Evolutionary conservation across 2,113 vertebrate species (phyloP).

Genomic region (Cyanocitta stelleri): DNA sequence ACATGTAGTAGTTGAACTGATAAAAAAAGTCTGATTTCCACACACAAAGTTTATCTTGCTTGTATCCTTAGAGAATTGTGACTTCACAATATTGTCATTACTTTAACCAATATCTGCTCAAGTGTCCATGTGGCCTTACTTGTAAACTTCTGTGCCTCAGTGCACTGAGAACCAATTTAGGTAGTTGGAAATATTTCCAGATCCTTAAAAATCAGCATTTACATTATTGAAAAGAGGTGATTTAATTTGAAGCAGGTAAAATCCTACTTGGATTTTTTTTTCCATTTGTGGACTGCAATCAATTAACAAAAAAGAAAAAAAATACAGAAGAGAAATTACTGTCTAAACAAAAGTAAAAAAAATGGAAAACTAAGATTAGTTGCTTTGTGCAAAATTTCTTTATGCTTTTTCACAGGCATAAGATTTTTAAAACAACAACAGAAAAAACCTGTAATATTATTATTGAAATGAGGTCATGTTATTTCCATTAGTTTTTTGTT

Average conservation of each 20-base stretch:
- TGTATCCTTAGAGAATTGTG: background rate
- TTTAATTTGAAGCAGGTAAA: slow-evolving; percentile 39
- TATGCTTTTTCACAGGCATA: background rate
- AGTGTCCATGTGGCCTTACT: background rate
- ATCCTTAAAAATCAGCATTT: slow-evolving; percentile 63
- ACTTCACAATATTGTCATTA: background rate
- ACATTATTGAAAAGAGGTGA: slow-evolving; percentile 53
- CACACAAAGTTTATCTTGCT: background rate
- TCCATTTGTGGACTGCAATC: slow-evolving; percentile 14
- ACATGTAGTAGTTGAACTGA: background rate
- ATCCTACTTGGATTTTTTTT: slow-evolving; percentile 25
- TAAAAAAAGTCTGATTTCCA: background rate
- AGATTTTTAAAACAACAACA: slow-evolving; percentile 23
- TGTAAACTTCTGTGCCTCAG: background rate
- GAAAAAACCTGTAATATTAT: background rate
- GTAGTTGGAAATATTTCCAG: slow-evolving; percentile 42
- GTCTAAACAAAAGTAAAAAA: background rate
- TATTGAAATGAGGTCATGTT: slow-evolving; percentile 64
- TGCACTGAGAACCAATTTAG: slow-evolving; percentile 20
- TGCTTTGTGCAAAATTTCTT: slow-evolving; percentile 6
- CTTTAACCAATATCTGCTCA: background rate
- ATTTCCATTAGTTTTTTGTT: slow-evolving; percentile 56
- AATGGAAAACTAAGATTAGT: background rate
- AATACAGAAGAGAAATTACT: background rate
- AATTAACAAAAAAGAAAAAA: background rate